Evolutionary conservation across 2,888 invertebrate genomes (phyloP).

Genomic region (Drymonia ruficornis): DNA sequence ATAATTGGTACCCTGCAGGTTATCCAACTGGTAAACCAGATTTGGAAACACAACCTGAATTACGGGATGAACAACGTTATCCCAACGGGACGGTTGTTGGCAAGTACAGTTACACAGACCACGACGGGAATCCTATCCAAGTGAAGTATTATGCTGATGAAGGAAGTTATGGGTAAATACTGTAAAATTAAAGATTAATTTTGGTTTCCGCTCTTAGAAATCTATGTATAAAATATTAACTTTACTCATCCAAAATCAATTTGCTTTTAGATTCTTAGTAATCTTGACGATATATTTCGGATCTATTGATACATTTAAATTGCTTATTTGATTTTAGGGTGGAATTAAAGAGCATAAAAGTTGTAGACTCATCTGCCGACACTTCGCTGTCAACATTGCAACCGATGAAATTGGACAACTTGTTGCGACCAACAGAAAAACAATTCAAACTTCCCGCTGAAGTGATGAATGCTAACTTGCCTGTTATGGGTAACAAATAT

Average conservation of each 20-base stretch:
- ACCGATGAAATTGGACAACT: conserved; percentile 17
- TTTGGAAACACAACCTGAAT: conserved; percentile 28
- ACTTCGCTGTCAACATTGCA: conserved; percentile 12
- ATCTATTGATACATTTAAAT: neutral
- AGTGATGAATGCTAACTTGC: conserved; percentile 17
- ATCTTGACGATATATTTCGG: too few species aligned
- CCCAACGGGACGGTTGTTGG: conserved; percentile 89
- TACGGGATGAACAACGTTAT: conserved; percentile 86
- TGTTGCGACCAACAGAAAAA: conserved; percentile 19
- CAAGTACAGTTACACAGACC: conserved; percentile 87
- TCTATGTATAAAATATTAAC: too few species aligned
- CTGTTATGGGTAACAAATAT: conserved; percentile 13
- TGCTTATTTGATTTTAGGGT: conserved; percentile 54
- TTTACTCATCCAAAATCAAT: too few species aligned
- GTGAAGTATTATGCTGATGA: conserved; percentile 88
- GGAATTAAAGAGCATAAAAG: conserved; percentile 67
- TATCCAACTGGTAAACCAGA: conserved; percentile 43
- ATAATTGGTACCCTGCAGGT: conserved; percentile 43
- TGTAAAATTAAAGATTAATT: too few species aligned
- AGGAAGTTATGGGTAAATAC: conserved; percentile 86
- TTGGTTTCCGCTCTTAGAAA: too few species aligned
- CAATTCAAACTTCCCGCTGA: conserved; percentile 19
- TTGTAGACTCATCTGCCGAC: conserved; percentile 35
- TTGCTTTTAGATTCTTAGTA: too few species aligned
- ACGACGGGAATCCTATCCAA: conserved; percentile 86